Evolutionary conservation across 2,888 invertebrate species (phyloP), one percentile per base, ranked within the genome.

Genomic region (Pachliopta kotzebuea): DNA sequence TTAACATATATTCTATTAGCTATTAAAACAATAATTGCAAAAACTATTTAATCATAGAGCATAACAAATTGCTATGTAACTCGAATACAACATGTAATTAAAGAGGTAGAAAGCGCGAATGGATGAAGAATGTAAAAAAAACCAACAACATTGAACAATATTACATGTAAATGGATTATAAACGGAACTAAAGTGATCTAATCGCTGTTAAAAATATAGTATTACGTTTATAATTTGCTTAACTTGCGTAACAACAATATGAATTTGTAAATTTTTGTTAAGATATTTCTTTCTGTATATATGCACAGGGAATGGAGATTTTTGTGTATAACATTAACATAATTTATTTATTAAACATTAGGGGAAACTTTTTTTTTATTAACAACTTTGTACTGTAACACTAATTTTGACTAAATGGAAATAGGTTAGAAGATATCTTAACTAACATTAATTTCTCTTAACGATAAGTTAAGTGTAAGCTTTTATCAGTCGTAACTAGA

Each of bases 1-100:
- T 37, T 14, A 37, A 11, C 14, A 2, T 37, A 64, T 56, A 50
- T 52, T 18, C 2, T 23, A 64, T 56, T 60, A 45, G 23, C 52
- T 64, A 56, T 23, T 50, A 37, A 52, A 60, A 64, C 37, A 42
- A 26, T 50, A 31, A 63, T 31, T 55, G 45, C 50, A 29, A 14
- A 42, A 63, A 50, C 23, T 58, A 59, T 55, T 63, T 49, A 55
- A 31, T 29, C 23, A 59, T 23, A 54, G 6, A 45, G 57, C 50
- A 54, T 63, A 59, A 59, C 53, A 53, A 49, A 62, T 49, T 31
- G 14, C 21, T 53, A 7, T 54, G 37, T 55, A 59, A 59, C 54
- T 54, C 49, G 59, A 54, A 17, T 20, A n/a, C n/a, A 20, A n/a
- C n/a, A 20, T 23, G 52, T 52, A 57, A 63, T 63, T 50, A 62